phyloP scores from a whole-genome alignment of 2,888 invertebrate genomes.

The Globia sparganii region DNA sequence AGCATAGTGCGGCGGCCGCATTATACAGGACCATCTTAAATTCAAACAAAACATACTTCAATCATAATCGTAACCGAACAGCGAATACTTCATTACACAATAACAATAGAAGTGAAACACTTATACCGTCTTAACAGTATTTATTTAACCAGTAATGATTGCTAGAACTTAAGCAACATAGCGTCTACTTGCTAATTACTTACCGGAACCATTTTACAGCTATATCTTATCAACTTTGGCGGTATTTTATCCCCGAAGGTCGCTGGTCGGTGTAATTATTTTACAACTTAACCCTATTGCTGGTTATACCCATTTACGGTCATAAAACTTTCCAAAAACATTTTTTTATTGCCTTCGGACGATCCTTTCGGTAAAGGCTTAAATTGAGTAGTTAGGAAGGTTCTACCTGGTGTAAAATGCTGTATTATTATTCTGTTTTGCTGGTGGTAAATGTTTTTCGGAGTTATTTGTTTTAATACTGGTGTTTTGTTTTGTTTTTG shows the following conservation, averaged over 20 bases:
- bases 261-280: conserved; percentile 77
- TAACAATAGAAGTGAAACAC: conserved; percentile 29
- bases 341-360: conserved; percentile 67
- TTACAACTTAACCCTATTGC: conserved; percentile 77
- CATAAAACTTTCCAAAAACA: conserved; percentile 87
- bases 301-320: conserved; percentile 80
- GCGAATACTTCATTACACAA: conserved; percentile 28
- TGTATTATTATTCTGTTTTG: conserved; percentile 30
- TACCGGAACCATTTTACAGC: conserved; percentile 73
- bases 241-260: conserved; percentile 72
- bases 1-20: no score
- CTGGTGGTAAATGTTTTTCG: conserved; percentile 3
- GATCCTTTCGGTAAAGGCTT: conserved; percentile 26
- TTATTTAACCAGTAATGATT: conserved; percentile 40
- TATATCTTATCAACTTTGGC: conserved; percentile 75
- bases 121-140: conserved; percentile 37
- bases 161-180: conserved; percentile 49
- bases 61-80: conserved; percentile 24
- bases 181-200: conserved; percentile 64
- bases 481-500: conserved; percentile 9
- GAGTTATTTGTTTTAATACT: conserved; percentile 1
- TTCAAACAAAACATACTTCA: conserved; percentile 27
- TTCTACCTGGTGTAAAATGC: conserved; percentile 37
- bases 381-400: conserved; percentile 31
- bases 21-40: not conserved